Conservation (phyloP, 1,140 invertebrate genomes). For the Lineus longissimus region DNA sequence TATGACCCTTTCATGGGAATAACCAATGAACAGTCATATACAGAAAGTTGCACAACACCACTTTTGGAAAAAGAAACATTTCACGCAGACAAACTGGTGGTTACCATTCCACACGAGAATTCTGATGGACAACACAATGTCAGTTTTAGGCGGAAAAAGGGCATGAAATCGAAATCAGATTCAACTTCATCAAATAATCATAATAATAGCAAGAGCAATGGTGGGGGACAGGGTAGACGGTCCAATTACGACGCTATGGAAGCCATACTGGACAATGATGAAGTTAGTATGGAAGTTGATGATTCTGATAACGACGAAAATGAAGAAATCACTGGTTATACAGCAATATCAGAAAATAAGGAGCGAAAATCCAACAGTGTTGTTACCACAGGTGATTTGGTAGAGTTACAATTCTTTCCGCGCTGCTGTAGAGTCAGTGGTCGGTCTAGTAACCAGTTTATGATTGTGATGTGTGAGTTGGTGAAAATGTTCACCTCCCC, state of each 20-base stretch:
- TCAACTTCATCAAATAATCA: no score
- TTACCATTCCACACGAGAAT: constrained; percentile 2
- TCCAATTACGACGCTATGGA: constrained; percentile 6
- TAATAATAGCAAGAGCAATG: no score
- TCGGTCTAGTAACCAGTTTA: constrained; percentile 1
- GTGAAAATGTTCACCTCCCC: constrained; percentile 7
- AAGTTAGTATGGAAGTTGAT: constrained; percentile 7
- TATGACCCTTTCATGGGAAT: constrained; percentile 7
- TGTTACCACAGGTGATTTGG: constrained; percentile 5
- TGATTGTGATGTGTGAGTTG: constrained; percentile 4
- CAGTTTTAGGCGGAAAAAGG: constrained; percentile 6
- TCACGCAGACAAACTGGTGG: constrained; percentile 3
- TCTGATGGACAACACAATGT: constrained; percentile 2
- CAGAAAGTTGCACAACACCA: constrained; percentile 6
- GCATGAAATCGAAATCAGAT: not conserved
- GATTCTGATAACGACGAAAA: no score
- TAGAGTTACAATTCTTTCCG: constrained; percentile 4
- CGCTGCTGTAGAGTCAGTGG: not conserved
- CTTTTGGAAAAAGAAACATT: constrained; percentile 7
- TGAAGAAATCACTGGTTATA: no score
- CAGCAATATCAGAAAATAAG: no score
- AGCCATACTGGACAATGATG: constrained; percentile 6
- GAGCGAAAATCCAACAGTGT: not conserved
- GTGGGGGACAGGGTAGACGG: not conserved
- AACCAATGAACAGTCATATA: constrained; percentile 4